Evolutionary conservation across 1,140 invertebrate species (phyloP).

Genomic region (Oscheius sp.): DNA sequence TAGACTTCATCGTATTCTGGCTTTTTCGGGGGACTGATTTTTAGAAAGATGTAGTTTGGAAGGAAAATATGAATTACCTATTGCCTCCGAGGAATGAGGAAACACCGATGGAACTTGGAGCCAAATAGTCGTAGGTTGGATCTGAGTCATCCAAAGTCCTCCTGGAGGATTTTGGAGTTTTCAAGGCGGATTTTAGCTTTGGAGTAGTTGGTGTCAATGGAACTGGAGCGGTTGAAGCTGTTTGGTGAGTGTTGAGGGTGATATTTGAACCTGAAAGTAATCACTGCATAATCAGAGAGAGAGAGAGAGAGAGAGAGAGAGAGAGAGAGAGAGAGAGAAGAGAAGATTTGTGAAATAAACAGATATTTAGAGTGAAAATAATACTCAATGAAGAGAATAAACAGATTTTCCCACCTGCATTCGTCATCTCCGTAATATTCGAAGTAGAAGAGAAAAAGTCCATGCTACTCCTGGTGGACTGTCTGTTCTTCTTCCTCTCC

Average conservation of each 20-base stretch:
- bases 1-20: conserved; percentile 28
- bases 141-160: conserved; percentile 17
- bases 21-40: conserved; percentile 8
- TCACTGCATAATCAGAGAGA: too few relatives aligned
- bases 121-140: conserved; percentile 37
- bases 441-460: conserved; percentile 36
- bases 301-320: too few relatives aligned
- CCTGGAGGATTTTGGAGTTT: conserved; percentile 21
- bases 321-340: too few relatives aligned
- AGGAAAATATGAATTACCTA: conserved; percentile 12
- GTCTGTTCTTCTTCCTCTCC: conserved; percentile 17
- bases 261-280: conserved; percentile 21
- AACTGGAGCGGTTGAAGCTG: conserved; percentile 5
- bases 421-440: conserved; percentile 28
- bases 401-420: neutral
- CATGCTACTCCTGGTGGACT: neutral
- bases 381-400: too few relatives aligned
- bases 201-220: conserved; percentile 3
- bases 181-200: conserved; percentile 37
- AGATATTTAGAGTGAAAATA: too few relatives aligned
- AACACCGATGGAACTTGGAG: conserved; percentile 31
- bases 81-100: conserved; percentile 27
- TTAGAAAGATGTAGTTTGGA: neutral
- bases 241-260: conserved; percentile 11
- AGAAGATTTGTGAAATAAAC: too few relatives aligned